These are phyloP conservation scores for Argentina silus DNA, from an alignment of 2,797 vertebrate genomes.

Conservation along the genomic window DNA sequence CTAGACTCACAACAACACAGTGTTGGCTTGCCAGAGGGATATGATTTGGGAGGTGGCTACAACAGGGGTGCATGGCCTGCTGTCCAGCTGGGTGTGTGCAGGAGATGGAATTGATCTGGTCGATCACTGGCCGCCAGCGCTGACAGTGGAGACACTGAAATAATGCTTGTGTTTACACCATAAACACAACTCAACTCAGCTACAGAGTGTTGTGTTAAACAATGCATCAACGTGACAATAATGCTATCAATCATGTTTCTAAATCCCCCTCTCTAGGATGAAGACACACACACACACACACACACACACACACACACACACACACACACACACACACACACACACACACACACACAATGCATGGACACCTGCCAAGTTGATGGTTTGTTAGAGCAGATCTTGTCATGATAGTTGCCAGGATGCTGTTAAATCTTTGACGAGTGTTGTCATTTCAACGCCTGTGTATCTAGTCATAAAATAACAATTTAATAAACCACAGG, in stretches of 20 bases:
- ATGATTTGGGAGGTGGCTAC: constrained; percentile 19
- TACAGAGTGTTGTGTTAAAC: constrained; percentile 10
- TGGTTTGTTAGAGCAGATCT: constrained; percentile 24
- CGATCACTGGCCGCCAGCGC: background rate
- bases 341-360: background rate
- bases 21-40: background rate
- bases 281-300: background rate
- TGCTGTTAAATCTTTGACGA: constrained; percentile 25
- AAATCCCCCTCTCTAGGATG: constrained; percentile 33
- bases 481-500: constrained; percentile 34
- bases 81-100: background rate
- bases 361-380: constrained; percentile 49
- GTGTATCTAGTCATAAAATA: constrained; percentile 26
- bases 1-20: constrained; percentile 38
- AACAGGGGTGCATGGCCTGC: constrained; percentile 7
- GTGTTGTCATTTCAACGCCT: constrained; percentile 38
- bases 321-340: constrained; percentile 18
- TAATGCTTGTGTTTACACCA: constrained; percentile 6
- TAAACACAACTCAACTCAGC: constrained; percentile 17
- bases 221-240: constrained; percentile 51
- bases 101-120: background rate
- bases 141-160: constrained; percentile 17
- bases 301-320: constrained; percentile 1
- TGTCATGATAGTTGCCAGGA: constrained; percentile 19
- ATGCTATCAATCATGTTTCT: constrained; percentile 37